These are phyloP conservation scores for Athene cunicularia DNA, from an alignment of 2,113 vertebrate genomes.

Conservation along the genomic window DNA sequence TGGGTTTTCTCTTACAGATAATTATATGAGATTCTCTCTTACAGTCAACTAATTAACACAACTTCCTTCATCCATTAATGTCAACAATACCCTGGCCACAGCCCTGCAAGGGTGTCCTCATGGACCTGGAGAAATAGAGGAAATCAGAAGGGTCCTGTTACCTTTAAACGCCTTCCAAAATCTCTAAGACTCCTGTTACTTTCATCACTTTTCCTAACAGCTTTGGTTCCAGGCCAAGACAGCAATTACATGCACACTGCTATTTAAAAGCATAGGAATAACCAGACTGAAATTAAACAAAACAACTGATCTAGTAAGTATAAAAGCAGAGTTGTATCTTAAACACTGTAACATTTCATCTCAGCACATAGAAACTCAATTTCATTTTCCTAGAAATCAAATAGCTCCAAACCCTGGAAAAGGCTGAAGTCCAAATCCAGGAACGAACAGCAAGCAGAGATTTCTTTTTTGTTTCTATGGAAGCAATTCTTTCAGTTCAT, in stretches of 20 bases:
- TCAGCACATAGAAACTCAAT: accelerated
- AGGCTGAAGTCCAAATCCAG: neutral
- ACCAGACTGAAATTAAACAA: neutral
- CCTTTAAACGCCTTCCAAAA: neutral
- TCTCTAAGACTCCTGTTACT: neutral
- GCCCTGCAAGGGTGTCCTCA: neutral
- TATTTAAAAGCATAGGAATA: neutral
- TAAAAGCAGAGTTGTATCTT: neutral
- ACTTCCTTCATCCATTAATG: neutral
- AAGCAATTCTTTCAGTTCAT: neutral
- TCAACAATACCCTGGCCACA: neutral
- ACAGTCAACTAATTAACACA: neutral
- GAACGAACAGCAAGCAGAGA: neutral
- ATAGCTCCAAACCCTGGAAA: neutral
- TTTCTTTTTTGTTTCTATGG: neutral
- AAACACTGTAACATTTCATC: neutral
- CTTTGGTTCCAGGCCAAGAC: neutral
- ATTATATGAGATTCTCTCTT: neutral
- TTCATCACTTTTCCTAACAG: neutral
- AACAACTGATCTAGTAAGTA: neutral
- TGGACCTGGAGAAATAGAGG: neutral
- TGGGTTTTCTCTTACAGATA: neutral
- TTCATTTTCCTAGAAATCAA: neutral
- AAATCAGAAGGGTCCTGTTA: neutral
- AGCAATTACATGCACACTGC: neutral